phyloP scores from a whole-genome alignment of 1,140 invertebrate species.

The Aphaenogaster rudis region DNA sequence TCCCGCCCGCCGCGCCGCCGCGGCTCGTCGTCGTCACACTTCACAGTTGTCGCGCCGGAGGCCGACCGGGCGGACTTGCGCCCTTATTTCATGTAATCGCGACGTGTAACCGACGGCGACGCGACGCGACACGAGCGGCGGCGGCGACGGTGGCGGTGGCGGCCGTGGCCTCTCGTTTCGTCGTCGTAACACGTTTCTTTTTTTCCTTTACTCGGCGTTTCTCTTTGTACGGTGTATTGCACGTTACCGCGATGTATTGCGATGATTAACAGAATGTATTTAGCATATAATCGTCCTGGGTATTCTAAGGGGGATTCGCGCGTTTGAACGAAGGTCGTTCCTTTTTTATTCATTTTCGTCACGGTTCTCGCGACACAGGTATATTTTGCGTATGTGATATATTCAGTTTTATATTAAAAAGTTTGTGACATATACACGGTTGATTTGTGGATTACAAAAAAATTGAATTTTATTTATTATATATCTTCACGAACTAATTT shows the following conservation, averaged over 20 bases:
- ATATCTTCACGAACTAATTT: background rate
- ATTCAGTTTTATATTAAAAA: background rate
- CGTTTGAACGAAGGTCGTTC: background rate
- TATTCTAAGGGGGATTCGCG: background rate
- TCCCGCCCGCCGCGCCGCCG: background rate
- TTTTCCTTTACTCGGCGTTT: background rate
- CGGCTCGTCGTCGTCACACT: constrained; percentile 20
- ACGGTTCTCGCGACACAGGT: background rate
- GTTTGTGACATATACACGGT: background rate
- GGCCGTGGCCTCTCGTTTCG: constrained; percentile 49
- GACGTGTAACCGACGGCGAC: constrained; percentile 28
- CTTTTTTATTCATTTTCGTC: background rate
- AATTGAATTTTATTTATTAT: background rate
- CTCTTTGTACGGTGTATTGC: background rate
- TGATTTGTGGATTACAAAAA: background rate
- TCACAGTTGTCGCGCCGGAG: constrained; percentile 55
- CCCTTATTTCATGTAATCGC: constrained; percentile 19
- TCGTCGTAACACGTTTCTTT: background rate
- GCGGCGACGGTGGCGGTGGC: background rate
- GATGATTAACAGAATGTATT: constrained; percentile 24
- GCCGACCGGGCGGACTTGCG: constrained; percentile 29
- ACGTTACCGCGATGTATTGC: background rate
- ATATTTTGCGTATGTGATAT: background rate
- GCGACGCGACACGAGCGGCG: background rate
- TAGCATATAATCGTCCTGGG: background rate